Conservation (phyloP, 2,888 invertebrate genomes). For the Limnephilus rhombicus region DNA sequence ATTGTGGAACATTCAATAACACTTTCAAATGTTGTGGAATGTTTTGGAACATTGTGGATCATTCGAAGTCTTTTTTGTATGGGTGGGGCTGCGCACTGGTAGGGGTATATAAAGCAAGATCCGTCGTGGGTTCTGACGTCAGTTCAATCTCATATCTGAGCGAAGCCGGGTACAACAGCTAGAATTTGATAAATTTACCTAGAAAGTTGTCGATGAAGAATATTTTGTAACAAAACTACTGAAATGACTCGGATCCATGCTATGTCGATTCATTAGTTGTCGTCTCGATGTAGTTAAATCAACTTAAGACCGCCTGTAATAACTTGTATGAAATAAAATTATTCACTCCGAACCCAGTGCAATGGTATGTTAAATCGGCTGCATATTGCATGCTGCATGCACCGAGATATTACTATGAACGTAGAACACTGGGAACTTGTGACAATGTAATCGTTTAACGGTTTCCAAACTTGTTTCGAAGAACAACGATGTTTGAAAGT, state of each 20-base stretch:
- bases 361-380: neutral
- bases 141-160: too few species aligned
- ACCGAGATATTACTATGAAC: neutral
- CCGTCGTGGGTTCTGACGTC: too few species aligned
- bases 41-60: too few species aligned
- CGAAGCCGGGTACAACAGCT: too few species aligned
- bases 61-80: too few species aligned
- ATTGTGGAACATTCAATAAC: too few species aligned
- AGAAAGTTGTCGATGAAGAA: neutral
- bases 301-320: neutral
- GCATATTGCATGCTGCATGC: neutral
- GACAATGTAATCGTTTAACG: slow-evolving; percentile 33
- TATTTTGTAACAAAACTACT: neutral
- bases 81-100: too few species aligned
- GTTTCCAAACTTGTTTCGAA: slow-evolving; percentile 12
- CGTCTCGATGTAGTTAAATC: neutral
- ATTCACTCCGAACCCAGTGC: neutral
- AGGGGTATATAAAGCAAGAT: too few species aligned
- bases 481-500: neutral
- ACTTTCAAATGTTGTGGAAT: too few species aligned
- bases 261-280: neutral
- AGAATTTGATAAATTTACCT: too few species aligned
- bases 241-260: neutral
- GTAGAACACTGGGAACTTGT: neutral
- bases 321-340: too few species aligned